Evolutionary conservation across 2,797 vertebrate species (phyloP).

Genomic region (Spea hammondii): DNA sequence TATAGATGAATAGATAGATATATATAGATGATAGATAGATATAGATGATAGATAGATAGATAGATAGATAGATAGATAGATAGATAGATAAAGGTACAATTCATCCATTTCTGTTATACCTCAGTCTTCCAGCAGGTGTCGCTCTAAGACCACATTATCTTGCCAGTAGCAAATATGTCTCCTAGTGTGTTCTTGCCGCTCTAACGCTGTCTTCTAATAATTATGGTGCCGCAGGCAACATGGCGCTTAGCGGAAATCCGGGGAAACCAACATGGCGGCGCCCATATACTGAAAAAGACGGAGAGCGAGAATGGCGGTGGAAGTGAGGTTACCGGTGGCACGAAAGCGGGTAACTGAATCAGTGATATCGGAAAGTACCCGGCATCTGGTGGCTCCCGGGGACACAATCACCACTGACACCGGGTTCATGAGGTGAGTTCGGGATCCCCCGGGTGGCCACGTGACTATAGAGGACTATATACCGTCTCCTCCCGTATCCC

Average conservation of each 20-base stretch:
- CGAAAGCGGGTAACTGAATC: conserved; percentile 61
- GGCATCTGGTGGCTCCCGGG: conserved; percentile 87
- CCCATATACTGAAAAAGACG: conserved; percentile 9
- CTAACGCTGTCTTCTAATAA: neutral
- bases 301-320: conserved; percentile 78
- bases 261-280: conserved; percentile 29
- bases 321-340: conserved; percentile 77
- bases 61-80: too few relatives aligned
- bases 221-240: neutral
- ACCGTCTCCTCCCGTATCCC: too few relatives aligned
- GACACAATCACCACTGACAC: conserved; percentile 96
- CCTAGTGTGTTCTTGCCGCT: neutral
- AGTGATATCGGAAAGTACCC: conserved; percentile 58
- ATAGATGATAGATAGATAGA: too few relatives aligned
- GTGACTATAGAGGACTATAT: neutral
- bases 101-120: neutral
- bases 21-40: too few relatives aligned
- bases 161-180: conserved; percentile 47
- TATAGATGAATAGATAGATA: too few relatives aligned
- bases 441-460: neutral
- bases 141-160: rapidly evolving
- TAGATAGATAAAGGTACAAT: too few relatives aligned
- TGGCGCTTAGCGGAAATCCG: neutral
- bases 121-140: rapidly evolving
- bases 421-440: conserved; percentile 89